A percentile compares a stretch with the other conserved stretches of the same genome.
phyloP scores from a whole-genome alignment of 1,140 invertebrate genomes.

The Camponotus vicinus region DNA sequence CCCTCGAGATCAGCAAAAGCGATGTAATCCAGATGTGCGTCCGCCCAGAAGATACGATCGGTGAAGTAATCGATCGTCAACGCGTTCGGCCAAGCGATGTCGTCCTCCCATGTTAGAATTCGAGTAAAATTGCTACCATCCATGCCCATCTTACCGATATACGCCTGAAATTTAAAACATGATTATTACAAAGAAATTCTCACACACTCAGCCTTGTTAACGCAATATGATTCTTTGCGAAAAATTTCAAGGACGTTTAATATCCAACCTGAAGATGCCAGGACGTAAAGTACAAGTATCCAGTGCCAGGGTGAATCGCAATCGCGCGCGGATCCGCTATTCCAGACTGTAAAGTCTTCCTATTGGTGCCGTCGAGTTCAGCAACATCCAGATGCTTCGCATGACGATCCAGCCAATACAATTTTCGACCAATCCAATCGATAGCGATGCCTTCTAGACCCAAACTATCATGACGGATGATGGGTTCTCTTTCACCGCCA shows the following conservation, averaged over 20 bases:
- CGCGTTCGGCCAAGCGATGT: conserved; percentile 99
- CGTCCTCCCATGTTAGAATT: conserved; percentile 96
- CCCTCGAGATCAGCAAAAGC: conserved; percentile 97
- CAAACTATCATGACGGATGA: conserved; percentile 97
- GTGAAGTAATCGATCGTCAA: conserved; percentile 99
- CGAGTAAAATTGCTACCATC: conserved; percentile 97
- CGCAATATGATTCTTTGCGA: not conserved
- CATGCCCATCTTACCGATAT: conserved; percentile 99
- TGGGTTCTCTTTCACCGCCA: conserved; percentile 90
- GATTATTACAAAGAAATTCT: conserved; percentile 14
- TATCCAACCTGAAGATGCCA: conserved; percentile 93
- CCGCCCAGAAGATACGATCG: conserved; percentile 97
- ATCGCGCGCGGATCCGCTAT: conserved; percentile 97
- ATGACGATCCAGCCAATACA: conserved; percentile 99
- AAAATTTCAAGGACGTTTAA: not conserved
- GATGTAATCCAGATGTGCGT: conserved; percentile 99
- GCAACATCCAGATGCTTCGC: conserved; percentile 97
- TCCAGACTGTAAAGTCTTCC: conserved; percentile 94
- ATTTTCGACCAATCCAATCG: conserved; percentile 98
- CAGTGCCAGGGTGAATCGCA: conserved; percentile 97
- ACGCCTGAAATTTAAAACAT: conserved; percentile 88
- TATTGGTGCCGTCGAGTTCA: conserved; percentile 96
- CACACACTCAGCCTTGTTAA: not conserved
- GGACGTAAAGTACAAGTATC: conserved; percentile 98
- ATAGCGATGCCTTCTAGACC: conserved; percentile 98